phyloP scores from a whole-genome alignment of 2,888 invertebrate species.

The Caenorhabditis japonica region DNA sequence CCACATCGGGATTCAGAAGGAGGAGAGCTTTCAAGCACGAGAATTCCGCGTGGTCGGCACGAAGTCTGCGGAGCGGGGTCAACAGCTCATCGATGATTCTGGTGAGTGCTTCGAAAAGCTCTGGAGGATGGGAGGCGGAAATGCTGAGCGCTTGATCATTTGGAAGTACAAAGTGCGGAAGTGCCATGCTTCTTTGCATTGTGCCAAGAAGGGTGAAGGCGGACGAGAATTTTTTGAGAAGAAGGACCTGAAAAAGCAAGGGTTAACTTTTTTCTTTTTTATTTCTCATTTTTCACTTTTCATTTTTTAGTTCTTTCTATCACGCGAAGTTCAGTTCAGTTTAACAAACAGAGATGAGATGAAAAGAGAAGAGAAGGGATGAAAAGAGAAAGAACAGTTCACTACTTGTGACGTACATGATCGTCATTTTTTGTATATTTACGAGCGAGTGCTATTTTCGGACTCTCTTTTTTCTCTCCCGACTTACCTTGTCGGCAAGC shows the following conservation, averaged over 20 bases:
- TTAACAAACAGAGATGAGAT: slow-evolving; percentile 54
- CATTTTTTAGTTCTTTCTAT: background rate
- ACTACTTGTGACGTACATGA: slow-evolving; percentile 46
- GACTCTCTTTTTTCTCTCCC: slow-evolving; percentile 24
- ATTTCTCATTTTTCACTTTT: slow-evolving; percentile 21
- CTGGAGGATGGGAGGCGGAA: slow-evolving; percentile 49
- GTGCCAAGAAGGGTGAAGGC: slow-evolving; percentile 71
- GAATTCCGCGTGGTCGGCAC: slow-evolving; percentile 70
- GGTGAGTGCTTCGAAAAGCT: slow-evolving; percentile 47
- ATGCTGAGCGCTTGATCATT: slow-evolving; percentile 69
- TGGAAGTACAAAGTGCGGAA: slow-evolving; percentile 71
- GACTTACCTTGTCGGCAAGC: slow-evolving; percentile 71
- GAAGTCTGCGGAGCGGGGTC: slow-evolving; percentile 69
- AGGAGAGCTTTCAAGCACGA: slow-evolving; percentile 73
- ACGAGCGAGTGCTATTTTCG: slow-evolving; percentile 31
- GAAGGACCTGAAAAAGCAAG: slow-evolving; percentile 60
- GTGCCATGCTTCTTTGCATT: slow-evolving; percentile 70
- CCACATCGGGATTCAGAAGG: slow-evolving; percentile 69
- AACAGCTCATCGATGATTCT: slow-evolving; percentile 73
- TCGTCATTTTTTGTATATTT: slow-evolving; percentile 37
- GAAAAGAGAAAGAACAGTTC: slow-evolving; percentile 30
- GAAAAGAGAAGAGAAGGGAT: slow-evolving; percentile 32
- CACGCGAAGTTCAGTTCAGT: slow-evolving; percentile 10
- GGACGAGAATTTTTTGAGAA: slow-evolving; percentile 68
- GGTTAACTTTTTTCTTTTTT: background rate